Conservation (phyloP, 2,888 invertebrate species). For the Nymphalis urticae region DNA sequence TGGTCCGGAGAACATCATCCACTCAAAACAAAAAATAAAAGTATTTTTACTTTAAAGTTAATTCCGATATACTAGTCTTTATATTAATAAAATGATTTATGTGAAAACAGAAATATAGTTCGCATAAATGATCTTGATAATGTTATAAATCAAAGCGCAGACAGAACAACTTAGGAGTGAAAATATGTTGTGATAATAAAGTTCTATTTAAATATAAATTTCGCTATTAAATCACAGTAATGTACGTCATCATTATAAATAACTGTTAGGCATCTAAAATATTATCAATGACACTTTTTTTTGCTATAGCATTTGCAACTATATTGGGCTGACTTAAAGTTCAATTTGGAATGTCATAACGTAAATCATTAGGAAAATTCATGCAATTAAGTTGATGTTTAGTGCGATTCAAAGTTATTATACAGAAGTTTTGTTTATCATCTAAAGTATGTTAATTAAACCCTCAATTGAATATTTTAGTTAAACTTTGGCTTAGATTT, state of each 20-base stretch:
- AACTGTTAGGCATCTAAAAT: slow-evolving; percentile 1
- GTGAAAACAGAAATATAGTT: no score
- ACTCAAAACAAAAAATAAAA: no score
- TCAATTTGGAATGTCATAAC: background rate
- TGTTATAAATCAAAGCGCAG: background rate
- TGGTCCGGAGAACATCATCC: no score
- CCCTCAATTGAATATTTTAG: background rate
- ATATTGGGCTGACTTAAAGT: background rate
- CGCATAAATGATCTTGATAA: no score
- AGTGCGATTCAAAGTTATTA: slow-evolving; percentile 8
- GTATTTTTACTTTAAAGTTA: no score
- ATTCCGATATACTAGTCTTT: no score
- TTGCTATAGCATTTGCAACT: background rate
- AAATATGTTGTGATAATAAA: background rate
- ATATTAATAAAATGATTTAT: no score
- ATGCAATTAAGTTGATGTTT: slow-evolving; percentile 7
- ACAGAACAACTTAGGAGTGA: background rate
- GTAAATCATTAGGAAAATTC: background rate
- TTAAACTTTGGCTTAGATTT: background rate
- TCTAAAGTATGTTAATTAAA: background rate
- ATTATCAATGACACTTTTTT: background rate
- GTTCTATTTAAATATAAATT: background rate
- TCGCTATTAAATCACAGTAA: slow-evolving; percentile 7
- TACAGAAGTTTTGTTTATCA: background rate
- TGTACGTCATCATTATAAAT: slow-evolving; percentile 1